These are phyloP conservation scores for Hafferia zeledoni DNA, from an alignment of 2,797 vertebrate species.

Conservation along the genomic window DNA sequence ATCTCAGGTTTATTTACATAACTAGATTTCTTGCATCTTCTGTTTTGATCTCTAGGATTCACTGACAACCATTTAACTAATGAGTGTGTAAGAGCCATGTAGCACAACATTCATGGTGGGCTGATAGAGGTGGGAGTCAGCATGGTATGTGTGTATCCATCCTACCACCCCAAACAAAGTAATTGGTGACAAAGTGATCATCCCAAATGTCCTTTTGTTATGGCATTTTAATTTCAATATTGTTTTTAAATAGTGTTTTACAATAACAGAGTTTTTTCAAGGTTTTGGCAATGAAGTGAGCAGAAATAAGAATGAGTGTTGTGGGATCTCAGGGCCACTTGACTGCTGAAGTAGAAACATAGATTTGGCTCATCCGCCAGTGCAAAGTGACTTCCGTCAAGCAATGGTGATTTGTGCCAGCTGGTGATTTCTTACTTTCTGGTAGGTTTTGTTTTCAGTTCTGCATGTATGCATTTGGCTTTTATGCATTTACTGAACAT, in stretches of 20 bases:
- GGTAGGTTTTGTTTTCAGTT: neutral
- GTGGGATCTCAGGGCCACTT: neutral
- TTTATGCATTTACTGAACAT: neutral
- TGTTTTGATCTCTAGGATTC: slow-evolving; percentile 51
- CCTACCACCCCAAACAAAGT: neutral
- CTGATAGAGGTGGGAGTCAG: neutral
- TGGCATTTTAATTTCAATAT: neutral
- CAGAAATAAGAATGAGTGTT: neutral
- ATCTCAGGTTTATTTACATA: slow-evolving; percentile 48
- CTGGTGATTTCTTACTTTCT: neutral
- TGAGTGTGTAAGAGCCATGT: neutral
- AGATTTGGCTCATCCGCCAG: neutral
- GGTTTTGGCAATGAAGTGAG: neutral
- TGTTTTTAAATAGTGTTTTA: neutral
- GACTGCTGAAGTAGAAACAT: neutral
- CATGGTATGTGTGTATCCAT: neutral
- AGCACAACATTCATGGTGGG: neutral
- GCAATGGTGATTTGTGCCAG: neutral
- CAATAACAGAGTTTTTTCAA: neutral
- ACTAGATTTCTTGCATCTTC: slow-evolving; percentile 27
- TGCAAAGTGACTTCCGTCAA: neutral
- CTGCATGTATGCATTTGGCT: neutral
- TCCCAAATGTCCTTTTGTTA: neutral
- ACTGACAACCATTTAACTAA: slow-evolving; percentile 24
- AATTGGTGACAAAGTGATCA: neutral